Evolutionary conservation across 2,888 invertebrate species (phyloP).

Genomic region (Hanleya hanleyi): DNA sequence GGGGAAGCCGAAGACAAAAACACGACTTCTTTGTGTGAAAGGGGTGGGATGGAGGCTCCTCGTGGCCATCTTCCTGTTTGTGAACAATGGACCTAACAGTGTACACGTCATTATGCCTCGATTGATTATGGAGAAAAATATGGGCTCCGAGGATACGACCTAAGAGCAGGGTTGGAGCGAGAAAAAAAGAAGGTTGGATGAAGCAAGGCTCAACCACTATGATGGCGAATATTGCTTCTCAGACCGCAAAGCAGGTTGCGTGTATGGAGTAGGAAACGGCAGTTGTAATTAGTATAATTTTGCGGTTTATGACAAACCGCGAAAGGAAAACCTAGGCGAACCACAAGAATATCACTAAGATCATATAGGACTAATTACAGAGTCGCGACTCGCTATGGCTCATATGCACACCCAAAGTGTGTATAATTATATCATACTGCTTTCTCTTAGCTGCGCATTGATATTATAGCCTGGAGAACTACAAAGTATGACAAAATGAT

Average conservation of each 20-base stretch:
- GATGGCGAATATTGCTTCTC: neutral
- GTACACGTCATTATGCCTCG: neutral
- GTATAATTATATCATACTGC: conserved; percentile 8
- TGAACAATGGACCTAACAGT: conserved; percentile 1
- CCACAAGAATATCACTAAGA: conserved; percentile 4
- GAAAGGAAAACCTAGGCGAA: neutral
- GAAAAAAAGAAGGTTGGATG: neutral
- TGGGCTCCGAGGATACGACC: too few species aligned
- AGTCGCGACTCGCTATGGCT: neutral
- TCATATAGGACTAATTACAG: conserved; percentile 3
- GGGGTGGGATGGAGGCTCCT: neutral
- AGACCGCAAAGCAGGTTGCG: neutral
- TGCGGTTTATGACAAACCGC: conserved; percentile 6
- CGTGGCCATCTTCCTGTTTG: neutral
- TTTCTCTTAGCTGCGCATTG: too few species aligned
- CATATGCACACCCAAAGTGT: conserved; percentile 1
- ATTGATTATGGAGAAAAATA: neutral
- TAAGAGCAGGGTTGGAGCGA: neutral
- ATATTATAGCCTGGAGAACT: too few species aligned
- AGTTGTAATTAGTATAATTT: conserved; percentile 2
- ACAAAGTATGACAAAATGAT: too few species aligned
- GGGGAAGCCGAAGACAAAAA: neutral
- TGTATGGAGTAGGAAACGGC: neutral
- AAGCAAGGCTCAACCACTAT: neutral
- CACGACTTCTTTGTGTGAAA: neutral